phyloP scores from a whole-genome alignment of 35 echinoderm and acorn worm species.

The Strongylocentrotus purpuratus region DNA sequence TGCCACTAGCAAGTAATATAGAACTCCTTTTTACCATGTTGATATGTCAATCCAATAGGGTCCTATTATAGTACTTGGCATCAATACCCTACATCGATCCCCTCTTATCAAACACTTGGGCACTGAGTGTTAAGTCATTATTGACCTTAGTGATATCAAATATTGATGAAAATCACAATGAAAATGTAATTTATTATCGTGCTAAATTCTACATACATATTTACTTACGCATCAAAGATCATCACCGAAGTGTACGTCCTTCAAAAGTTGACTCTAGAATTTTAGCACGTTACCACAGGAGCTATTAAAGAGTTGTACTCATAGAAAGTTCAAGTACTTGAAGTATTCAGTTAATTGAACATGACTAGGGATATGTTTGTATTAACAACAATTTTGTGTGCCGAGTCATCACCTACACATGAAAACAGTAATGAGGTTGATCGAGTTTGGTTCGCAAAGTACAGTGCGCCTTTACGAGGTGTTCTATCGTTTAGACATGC shows the following conservation, averaged over 20 bases:
- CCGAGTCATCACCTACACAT: background rate
- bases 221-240: background rate
- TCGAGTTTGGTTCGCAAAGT: background rate
- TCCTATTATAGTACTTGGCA: background rate
- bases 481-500: background rate
- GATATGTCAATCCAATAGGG: too few relatives aligned
- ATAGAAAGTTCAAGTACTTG: background rate
- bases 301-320: background rate
- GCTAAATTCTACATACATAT: background rate
- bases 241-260: background rate
- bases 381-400: background rate
- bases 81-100: background rate
- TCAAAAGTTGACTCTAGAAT: background rate
- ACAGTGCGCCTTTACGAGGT: background rate
- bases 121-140: background rate
- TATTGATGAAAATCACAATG: background rate
- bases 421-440: background rate
- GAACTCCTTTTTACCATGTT: too few relatives aligned
- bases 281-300: background rate
- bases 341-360: background rate
- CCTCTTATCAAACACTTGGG: background rate
- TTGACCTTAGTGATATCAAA: background rate
- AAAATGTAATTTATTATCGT: background rate
- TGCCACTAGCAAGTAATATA: too few relatives aligned
- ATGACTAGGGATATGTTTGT: background rate